Evolutionary conservation across 2,113 vertebrate genomes (phyloP).

Genomic region (Odontesthes bonariensis): DNA sequence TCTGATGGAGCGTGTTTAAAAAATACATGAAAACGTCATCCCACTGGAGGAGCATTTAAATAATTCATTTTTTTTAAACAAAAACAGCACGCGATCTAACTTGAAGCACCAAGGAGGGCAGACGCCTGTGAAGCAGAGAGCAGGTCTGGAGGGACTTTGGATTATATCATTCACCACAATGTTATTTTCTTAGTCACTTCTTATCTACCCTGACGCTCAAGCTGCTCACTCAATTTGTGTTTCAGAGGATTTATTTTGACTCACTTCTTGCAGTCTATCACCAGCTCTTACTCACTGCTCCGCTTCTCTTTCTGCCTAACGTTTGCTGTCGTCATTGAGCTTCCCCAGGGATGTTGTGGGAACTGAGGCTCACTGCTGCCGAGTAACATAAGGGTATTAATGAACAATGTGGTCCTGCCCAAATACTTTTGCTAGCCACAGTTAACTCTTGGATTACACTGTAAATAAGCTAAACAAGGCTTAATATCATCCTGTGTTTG

Average conservation of each 20-base stretch:
- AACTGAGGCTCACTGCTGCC: slow-evolving; percentile 49
- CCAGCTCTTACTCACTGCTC: slow-evolving; percentile 18
- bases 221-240: slow-evolving; percentile 3
- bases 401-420: slow-evolving; percentile 22
- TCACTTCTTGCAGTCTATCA: slow-evolving; percentile 17
- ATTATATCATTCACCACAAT: background rate
- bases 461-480: slow-evolving; percentile 23
- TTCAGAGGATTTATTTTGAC: slow-evolving; percentile 10
- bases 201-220: slow-evolving; percentile 1
- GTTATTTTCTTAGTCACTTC: background rate
- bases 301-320: slow-evolving; percentile 40
- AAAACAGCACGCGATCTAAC: background rate
- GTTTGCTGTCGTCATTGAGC: slow-evolving; percentile 59
- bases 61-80: slow-evolving; percentile 2
- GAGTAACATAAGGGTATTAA: slow-evolving; percentile 42
- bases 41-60: background rate
- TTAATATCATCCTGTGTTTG: background rate
- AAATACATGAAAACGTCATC: slow-evolving; percentile 1
- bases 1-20: slow-evolving; percentile 6
- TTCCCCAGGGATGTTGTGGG: slow-evolving; percentile 55
- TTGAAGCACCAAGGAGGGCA: slow-evolving; percentile 5
- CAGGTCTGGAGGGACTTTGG: background rate
- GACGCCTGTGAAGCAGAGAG: slow-evolving; percentile 4
- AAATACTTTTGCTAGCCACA: slow-evolving; percentile 28
- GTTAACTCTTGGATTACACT: slow-evolving; percentile 1